Conservation (phyloP, 2,113 vertebrate genomes). For the Mellivora capensis region DNA sequence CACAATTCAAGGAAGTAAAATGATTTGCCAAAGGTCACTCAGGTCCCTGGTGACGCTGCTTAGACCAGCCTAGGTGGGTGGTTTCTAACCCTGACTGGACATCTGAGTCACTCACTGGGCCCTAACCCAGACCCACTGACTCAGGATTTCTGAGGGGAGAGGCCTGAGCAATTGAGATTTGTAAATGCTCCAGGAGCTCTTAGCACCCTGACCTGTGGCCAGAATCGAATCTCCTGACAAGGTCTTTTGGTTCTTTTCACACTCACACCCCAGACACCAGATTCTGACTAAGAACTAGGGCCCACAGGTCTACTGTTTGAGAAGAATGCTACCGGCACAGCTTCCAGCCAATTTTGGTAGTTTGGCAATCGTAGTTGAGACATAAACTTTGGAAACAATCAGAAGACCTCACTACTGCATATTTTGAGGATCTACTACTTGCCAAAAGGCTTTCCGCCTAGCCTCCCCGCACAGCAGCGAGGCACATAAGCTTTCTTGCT, state of each 20-base stretch:
- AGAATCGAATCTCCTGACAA: not conserved
- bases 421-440: not conserved
- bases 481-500: not conserved
- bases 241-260: not conserved
- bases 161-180: not conserved
- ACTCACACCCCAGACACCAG: not conserved
- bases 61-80: not conserved
- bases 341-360: not conserved
- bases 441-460: not conserved
- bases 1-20: not conserved
- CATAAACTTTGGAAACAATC: not conserved
- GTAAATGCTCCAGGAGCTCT: not conserved
- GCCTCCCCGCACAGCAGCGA: not conserved
- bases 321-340: not conserved
- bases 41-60: not conserved
- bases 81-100: not conserved
- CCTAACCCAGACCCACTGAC: not conserved
- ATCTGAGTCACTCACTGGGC: not conserved
- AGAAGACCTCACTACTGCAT: not conserved
- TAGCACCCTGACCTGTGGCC: not conserved
- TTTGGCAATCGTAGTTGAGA: not conserved
- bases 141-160: not conserved
- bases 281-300: not conserved
- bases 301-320: accelerated
- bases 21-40: not conserved